Evolutionary conservation across 2,113 vertebrate species (phyloP), one percentile per base, ranked within the genome.

Genomic region (Mesembrinibis cayennensis): DNA sequence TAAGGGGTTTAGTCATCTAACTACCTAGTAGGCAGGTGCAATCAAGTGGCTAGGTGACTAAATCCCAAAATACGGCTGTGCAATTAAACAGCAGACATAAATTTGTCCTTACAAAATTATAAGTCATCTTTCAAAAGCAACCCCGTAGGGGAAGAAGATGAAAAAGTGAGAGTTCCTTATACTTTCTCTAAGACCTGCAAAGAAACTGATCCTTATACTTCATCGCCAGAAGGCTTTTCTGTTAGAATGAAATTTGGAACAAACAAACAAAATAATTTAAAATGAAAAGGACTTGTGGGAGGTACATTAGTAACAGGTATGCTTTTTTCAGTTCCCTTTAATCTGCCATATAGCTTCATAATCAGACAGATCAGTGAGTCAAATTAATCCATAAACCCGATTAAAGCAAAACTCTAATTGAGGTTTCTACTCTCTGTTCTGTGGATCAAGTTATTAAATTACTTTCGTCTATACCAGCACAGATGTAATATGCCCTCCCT

Each of bases 351-450:
- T 10, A 82, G 30, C 18, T 86, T 93, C 49, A 87, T 78, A 79
- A 93, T 86, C 52, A 86, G n/a, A 91, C 22, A 93, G 78, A 89
- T 58, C 36, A 91, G 61, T 56, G 49, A 94, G 45, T n/a, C 80
- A 97, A 97, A 96, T 97, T 93, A 97, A 96, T 91, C 84, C 73
- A 95, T 58, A 91, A 96, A 93, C 81, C 77, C 36, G 6, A 94
- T 91, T 92, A 96, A 98, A 98, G 50, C 67, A 94, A 89, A 92
- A 93, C 74, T 84, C 74, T 97, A 95, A 95, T 36, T 89, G 52
- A 93, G 12, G 29, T 79, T 95, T 89, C 94, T 73, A 83, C 82
- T 69, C 72, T 29, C 73, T 79, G 36, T 45, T 90, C 71, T 59
- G 15, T 40, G 18, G 36, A 87, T 86, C 21, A 89, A 83, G 52